These are phyloP conservation scores for Monochamus saltuarius DNA, from an alignment of 1,140 invertebrate genomes.

Conservation along the genomic window DNA sequence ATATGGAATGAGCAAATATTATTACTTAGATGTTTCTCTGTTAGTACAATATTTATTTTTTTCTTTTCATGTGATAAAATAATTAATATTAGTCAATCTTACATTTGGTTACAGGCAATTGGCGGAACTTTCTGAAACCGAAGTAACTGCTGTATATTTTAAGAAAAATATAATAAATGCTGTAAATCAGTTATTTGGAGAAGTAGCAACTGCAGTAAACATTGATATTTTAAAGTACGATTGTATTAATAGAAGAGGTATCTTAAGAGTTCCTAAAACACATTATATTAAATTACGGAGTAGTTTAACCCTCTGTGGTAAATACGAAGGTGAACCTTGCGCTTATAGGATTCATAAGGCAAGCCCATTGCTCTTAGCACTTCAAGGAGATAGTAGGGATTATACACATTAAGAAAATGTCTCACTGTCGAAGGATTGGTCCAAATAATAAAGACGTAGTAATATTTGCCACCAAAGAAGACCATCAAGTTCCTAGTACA, in stretches of 20 bases:
- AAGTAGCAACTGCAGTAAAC: slow-evolving; percentile 56
- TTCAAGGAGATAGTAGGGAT: slow-evolving; percentile 48
- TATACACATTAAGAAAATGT: slow-evolving; percentile 53
- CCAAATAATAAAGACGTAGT: slow-evolving; percentile 77
- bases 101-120: slow-evolving; percentile 55
- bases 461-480: slow-evolving; percentile 80
- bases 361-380: slow-evolving; percentile 51
- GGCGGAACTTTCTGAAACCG: slow-evolving; percentile 42
- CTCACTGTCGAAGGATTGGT: slow-evolving; percentile 53
- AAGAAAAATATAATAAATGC: slow-evolving; percentile 61
- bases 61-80: slow-evolving; percentile 13
- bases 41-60: slow-evolving; percentile 45
- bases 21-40: slow-evolving; percentile 49
- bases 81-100: slow-evolving; percentile 4
- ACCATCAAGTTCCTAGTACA: slow-evolving; percentile 70
- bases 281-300: slow-evolving; percentile 59
- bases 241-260: slow-evolving; percentile 50
- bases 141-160: slow-evolving; percentile 55
- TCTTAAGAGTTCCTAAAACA: slow-evolving; percentile 59
- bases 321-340: slow-evolving; percentile 57
- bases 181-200: slow-evolving; percentile 60
- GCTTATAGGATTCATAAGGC: slow-evolving; percentile 59
- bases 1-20: slow-evolving; percentile 37
- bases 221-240: slow-evolving; percentile 64
- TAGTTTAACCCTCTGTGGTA: slow-evolving; percentile 58